Evolutionary conservation across 1,140 invertebrate species (phyloP).

Genomic region (Drosophila saltans): DNA sequence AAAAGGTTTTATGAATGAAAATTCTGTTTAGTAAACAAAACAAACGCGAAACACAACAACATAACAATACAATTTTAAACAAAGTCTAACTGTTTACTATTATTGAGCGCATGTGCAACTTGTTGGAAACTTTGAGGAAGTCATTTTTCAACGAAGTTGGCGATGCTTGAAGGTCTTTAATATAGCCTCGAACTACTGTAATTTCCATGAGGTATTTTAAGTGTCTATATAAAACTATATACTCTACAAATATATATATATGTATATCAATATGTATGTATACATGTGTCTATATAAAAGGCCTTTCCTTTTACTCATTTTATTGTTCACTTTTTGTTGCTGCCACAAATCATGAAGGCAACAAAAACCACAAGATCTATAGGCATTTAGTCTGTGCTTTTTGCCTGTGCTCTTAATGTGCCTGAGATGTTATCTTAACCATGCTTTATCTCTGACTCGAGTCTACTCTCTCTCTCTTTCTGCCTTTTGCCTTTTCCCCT

Average conservation of each 20-base stretch:
- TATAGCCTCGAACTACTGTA: background rate
- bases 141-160: background rate
- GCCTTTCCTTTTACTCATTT: constrained; percentile 10
- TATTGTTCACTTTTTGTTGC: constrained; percentile 33
- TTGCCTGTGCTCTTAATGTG: constrained; percentile 52
- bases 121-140: constrained; percentile 8
- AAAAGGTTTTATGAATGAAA: constrained; percentile 8
- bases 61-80: background rate
- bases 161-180: constrained; percentile 1
- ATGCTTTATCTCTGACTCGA: constrained; percentile 60
- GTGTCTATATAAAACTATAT: background rate
- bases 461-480: constrained; percentile 20
- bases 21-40: background rate
- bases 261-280: background rate
- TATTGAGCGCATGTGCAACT: constrained; percentile 5
- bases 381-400: constrained; percentile 7
- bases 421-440: constrained; percentile 59
- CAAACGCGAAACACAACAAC: background rate
- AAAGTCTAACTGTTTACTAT: background rate
- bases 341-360: constrained; percentile 40
- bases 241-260: background rate
- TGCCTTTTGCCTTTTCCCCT: constrained; percentile 2
- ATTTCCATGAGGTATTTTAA: background rate
- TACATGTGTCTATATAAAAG: background rate
- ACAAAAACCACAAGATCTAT: constrained; percentile 6